Evolutionary conservation across 2,888 invertebrate species (phyloP), one percentile per base, ranked within the genome.

Genomic region (Rhingia campestris): DNA sequence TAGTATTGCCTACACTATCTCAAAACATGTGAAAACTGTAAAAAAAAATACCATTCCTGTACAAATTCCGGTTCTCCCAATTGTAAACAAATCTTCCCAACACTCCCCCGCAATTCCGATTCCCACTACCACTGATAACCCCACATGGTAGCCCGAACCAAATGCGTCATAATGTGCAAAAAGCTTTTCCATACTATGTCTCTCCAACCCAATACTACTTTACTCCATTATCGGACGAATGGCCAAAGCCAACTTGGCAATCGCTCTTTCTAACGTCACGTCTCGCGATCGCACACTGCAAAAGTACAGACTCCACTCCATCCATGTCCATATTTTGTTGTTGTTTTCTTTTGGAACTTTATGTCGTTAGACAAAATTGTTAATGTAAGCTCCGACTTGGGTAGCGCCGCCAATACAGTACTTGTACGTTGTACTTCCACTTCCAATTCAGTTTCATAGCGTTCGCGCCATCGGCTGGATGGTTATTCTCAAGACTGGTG

Each of bases 381-480:
- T 64, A 64, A 69, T 73, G 67, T 63, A 67, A 67, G 47, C 61
- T 43, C 33, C 41, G 35, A 41, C 45, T 61, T 30, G 6, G 58
- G 35, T 22, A 79, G 32, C 47, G 49, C 51, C 58, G 9, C 5
- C 14, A 7, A 14, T 7, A 49, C 49, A 14, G 4, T 49, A 53
- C 53, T 30, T 30, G 10, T 35, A 7, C 32, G 9, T 22, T 76
- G 47, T 37, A 53, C 22, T 77, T 77, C 33, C 7, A 64, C 49
- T 64, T 74, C 64, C 61, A 67, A 32, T 84, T 84, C 43, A 84
- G 84, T 84, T 75, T 72, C 69, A 74, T 67, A 75, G 80, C 80
- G 84, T 84, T 84, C 84, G 84, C 75, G 59, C 75, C 66, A 80
- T 70, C 61, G 70, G 37, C 80, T 80, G 70, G 84, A 75, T 72